phyloP scores from a whole-genome alignment of 2,888 invertebrate species.

The Tethea ocularis region DNA sequence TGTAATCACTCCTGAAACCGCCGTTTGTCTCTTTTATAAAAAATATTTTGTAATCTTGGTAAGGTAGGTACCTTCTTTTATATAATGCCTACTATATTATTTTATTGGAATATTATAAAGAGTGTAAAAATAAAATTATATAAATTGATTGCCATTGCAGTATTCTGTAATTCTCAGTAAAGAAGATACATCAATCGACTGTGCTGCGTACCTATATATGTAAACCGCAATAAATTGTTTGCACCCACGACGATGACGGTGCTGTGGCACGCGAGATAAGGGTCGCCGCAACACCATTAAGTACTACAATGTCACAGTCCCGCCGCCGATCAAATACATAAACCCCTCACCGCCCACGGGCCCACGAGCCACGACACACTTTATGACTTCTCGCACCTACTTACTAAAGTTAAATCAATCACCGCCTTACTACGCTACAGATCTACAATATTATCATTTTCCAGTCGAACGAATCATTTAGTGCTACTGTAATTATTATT shows the following conservation, averaged over 20 bases:
- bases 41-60: slow-evolving; percentile 1
- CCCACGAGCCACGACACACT: slow-evolving; percentile 49
- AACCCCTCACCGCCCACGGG: slow-evolving; percentile 45
- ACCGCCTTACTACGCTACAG: slow-evolving; percentile 9
- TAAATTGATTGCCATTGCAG: background rate
- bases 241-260: slow-evolving; percentile 61
- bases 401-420: slow-evolving; percentile 38
- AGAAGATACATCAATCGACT: slow-evolving; percentile 50
- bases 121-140: background rate
- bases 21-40: background rate
- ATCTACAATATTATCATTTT: slow-evolving; percentile 5
- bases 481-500: slow-evolving; percentile 41
- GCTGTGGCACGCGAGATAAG: slow-evolving; percentile 71
- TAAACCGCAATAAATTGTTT: slow-evolving; percentile 69
- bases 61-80: background rate
- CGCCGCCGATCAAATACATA: slow-evolving; percentile 54
- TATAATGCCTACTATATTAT: background rate
- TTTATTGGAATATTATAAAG: background rate
- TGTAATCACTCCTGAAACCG: background rate
- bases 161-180: slow-evolving; percentile 56
- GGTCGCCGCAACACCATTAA: slow-evolving; percentile 71
- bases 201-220: slow-evolving; percentile 50
- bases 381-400: slow-evolving; percentile 53
- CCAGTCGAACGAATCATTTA: slow-evolving; percentile 35
- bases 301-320: slow-evolving; percentile 65